phyloP scores from a whole-genome alignment of 1,140 invertebrate species.

The Caligus rogercresseyi region DNA sequence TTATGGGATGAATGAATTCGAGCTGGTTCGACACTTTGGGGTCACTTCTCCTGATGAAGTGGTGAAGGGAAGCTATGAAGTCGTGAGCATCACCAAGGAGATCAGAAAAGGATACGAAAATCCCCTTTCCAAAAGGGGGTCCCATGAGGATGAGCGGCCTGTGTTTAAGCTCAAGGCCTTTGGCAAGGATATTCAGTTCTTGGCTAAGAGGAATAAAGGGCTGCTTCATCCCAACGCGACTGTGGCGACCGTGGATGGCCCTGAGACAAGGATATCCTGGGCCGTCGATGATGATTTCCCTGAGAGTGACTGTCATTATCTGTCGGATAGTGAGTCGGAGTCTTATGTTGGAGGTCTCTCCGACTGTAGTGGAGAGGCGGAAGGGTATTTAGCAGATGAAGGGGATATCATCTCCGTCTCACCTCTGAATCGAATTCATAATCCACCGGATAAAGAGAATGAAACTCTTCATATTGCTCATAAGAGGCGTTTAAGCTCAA shows the following conservation, averaged over 20 bases:
- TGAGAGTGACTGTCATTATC: neutral
- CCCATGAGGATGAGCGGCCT: neutral
- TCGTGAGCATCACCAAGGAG: neutral
- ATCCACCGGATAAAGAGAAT: neutral
- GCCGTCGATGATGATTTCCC: neutral
- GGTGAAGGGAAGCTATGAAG: neutral
- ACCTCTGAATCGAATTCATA: neutral
- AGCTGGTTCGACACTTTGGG: neutral
- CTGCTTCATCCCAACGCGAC: neutral
- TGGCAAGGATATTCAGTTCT: neutral
- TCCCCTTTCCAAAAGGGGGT: neutral
- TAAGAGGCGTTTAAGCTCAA: neutral
- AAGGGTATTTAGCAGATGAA: neutral
- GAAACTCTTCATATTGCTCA: neutral
- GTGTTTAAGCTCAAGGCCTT: neutral
- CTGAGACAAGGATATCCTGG: neutral
- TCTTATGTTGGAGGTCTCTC: neutral
- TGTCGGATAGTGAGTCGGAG: neutral
- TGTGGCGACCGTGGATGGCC: neutral
- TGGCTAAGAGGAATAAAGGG: neutral
- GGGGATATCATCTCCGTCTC: neutral
- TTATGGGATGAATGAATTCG: neutral
- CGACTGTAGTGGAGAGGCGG: neutral
- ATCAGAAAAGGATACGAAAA: neutral
- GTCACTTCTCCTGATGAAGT: neutral